Percentiles rank a stretch among this genome's conserved stretches.
Evolutionary conservation across 2,797 vertebrate genomes (phyloP).

Genomic region (Lacerta agilis): DNA sequence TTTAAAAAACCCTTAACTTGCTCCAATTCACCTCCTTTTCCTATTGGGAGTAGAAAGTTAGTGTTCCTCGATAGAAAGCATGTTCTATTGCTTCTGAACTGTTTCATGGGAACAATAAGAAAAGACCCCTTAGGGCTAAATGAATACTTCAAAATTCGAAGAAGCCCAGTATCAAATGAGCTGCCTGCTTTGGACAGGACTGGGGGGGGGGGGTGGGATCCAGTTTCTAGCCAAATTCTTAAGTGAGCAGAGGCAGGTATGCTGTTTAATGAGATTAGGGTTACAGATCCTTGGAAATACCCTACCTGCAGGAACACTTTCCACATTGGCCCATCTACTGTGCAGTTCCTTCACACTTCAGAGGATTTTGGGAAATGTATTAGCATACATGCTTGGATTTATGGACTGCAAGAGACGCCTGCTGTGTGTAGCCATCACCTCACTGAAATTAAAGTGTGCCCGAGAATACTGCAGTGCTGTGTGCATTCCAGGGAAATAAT

Average conservation of each 20-base stretch:
- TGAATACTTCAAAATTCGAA: neutral
- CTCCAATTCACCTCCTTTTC: neutral
- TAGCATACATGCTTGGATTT: neutral
- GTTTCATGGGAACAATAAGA: neutral
- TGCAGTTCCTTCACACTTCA: neutral
- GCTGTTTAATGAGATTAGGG: neutral
- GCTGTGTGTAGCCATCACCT: neutral
- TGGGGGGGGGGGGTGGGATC: neutral
- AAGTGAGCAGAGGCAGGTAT: neutral
- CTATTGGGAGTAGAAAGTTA: neutral
- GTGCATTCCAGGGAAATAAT: neutral
- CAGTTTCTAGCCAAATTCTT: neutral
- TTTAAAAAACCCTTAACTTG: neutral
- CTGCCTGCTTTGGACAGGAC: neutral
- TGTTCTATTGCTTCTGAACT: neutral
- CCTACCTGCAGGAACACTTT: neutral
- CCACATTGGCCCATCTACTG: neutral
- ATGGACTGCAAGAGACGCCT: neutral
- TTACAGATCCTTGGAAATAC: neutral
- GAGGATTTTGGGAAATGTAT: neutral
- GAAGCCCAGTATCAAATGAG: neutral
- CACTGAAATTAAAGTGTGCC: neutral
- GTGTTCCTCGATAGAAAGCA: neutral
- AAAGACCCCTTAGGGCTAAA: neutral
- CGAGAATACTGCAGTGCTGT: neutral